Evolutionary conservation across 1,140 invertebrate genomes (phyloP), one percentile per base, ranked within the genome.

Genomic region (Nylanderia fulva): DNA sequence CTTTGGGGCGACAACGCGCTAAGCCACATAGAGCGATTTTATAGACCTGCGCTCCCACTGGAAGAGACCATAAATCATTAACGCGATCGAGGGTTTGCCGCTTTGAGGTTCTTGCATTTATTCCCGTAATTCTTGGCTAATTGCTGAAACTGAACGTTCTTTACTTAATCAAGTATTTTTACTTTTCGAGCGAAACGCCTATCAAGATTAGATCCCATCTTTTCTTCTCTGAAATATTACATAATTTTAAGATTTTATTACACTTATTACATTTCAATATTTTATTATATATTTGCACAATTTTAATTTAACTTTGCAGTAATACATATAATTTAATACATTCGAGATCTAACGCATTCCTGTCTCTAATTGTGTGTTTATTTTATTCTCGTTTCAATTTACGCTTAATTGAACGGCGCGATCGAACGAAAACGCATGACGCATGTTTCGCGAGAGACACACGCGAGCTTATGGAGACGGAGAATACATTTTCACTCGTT

Each of bases 41-140:
- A 71, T 80, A 80, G 36, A 69, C 48, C 27, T 29, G 9, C 61
- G 24, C 36, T 60, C 42, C 36, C 66, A 48, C n/a, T 71, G 36
- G n/a, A 58, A 58, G 29, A 79, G 77, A 60, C 21, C 13, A 42
- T 82, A 82, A 71, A 71, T 80, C 36, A 71, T 82, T 82, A 58
- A 58, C 36, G 39, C 58, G 36, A 58, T 72, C 52, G n/a, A 27
- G 66, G 48, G n/a, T 42, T 27, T 15, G 45, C 21, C 13, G 60
- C n/a, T n/a, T 39, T 61, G 27, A 6, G 42, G 29, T 66, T 24
- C 24, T 58, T 0, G 18, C 2, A 24, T 52, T 82, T 72, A 33
- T 72, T 45, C 9, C 36, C 24, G 5, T 54, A 24, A 24, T 45
- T 27, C 13, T 36, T 18, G n/a, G 2, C n/a, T 15, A 18, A 39